Percentiles rank a stretch among this genome's conserved stretches.
phyloP scores from a whole-genome alignment of 2,113 vertebrate genomes.

The Rhea pennata region DNA sequence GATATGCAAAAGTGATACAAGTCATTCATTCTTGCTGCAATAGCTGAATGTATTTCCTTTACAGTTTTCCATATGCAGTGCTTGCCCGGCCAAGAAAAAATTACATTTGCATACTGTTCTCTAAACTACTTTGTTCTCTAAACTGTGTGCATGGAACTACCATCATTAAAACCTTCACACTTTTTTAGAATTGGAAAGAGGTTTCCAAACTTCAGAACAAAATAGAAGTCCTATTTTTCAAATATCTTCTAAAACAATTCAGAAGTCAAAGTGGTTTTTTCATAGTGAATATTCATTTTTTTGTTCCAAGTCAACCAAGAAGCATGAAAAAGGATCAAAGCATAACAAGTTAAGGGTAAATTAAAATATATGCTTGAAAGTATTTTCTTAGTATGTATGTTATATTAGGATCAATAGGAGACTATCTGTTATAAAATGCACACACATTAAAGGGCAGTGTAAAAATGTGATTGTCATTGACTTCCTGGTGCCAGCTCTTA shows the following conservation, averaged over 20 bases:
- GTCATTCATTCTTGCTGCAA: not conserved
- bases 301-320: not conserved
- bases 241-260: not conserved
- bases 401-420: not conserved
- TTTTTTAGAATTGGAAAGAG: not conserved
- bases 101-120: not conserved
- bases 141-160: not conserved
- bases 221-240: not conserved
- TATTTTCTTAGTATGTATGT: constrained; percentile 1
- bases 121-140: not conserved
- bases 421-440: constrained; percentile 5
- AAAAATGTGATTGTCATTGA: constrained; percentile 9
- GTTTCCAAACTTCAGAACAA: not conserved
- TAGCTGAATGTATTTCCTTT: not conserved
- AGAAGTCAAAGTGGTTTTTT: not conserved
- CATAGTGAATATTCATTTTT: not conserved
- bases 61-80: not conserved
- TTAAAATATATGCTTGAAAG: not conserved
- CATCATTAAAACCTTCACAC: not conserved
- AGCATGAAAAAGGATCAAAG: not conserved
- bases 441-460: constrained; percentile 23
- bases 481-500: constrained; percentile 35
- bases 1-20: accelerated
- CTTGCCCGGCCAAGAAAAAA: not conserved
- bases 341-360: not conserved